phyloP scores from a whole-genome alignment of 1,140 invertebrate genomes.

The Drosophila pallidifrons region DNA sequence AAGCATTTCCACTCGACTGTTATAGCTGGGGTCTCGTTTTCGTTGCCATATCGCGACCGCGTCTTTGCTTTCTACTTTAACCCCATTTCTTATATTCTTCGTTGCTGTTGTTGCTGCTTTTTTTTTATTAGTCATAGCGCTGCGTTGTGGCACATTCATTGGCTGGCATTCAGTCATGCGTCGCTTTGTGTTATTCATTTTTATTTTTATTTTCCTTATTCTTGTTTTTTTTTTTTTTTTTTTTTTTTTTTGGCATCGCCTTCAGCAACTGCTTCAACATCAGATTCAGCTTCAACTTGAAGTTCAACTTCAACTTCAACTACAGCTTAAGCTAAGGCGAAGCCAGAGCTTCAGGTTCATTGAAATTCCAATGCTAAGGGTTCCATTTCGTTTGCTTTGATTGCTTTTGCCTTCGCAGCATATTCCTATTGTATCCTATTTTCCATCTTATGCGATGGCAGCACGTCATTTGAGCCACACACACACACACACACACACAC shows the following conservation, averaged over 20 bases:
- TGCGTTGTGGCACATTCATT: constrained; percentile 42
- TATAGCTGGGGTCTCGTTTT: constrained; percentile 25
- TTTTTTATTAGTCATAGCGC: constrained; percentile 28
- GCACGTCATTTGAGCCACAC: constrained; percentile 30
- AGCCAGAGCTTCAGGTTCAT: constrained; percentile 22
- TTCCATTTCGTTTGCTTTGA: constrained; percentile 72
- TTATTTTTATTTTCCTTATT: not conserved
- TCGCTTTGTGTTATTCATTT: constrained; percentile 76
- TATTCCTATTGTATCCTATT: constrained; percentile 16
- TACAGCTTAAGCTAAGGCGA: not conserved
- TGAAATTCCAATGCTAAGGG: constrained; percentile 56
- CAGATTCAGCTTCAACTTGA: constrained; percentile 13
- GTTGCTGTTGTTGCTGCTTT: not conserved
- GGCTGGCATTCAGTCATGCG: constrained; percentile 76
- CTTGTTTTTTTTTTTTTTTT: no score
- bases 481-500: not conserved
- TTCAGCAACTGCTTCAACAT: not conserved
- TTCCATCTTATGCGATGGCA: constrained; percentile 7
- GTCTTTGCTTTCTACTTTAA: not conserved
- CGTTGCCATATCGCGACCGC: constrained; percentile 42
- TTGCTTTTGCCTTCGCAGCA: constrained; percentile 43
- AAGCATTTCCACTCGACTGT: constrained; percentile 37
- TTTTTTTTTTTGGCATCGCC: constrained; percentile 27
- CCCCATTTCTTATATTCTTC: not conserved
- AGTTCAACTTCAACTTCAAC: constrained; percentile 31